Percentiles rank a stretch among this genome's conserved stretches.
Conservation (phyloP, 2,888 invertebrate genomes). For the Lithophane semibrunnea region DNA sequence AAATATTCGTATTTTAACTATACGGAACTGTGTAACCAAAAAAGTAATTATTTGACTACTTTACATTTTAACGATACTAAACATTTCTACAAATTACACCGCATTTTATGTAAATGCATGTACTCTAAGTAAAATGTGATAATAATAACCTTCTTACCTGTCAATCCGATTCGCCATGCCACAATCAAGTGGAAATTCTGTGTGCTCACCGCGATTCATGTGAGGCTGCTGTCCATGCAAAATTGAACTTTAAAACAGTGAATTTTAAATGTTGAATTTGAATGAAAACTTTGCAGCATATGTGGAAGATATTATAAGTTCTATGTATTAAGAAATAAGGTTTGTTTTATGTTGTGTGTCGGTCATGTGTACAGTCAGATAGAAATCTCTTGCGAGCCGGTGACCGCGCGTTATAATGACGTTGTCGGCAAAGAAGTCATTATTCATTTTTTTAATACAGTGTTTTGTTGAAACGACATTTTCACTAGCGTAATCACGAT, state of each 20-base stretch:
- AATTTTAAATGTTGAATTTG: slow-evolving; percentile 74
- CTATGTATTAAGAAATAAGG: slow-evolving; percentile 65
- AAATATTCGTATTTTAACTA: slow-evolving; percentile 5
- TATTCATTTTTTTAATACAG: slow-evolving; percentile 90
- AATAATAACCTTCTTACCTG: slow-evolving; percentile 89
- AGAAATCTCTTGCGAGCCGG: slow-evolving; percentile 84
- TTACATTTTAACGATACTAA: slow-evolving; percentile 65
- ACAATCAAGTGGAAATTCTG: slow-evolving; percentile 84
- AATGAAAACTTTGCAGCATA: slow-evolving; percentile 54
- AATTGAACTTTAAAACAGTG: slow-evolving; percentile 69
- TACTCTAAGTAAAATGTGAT: slow-evolving; percentile 87
- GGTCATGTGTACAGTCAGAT: slow-evolving; percentile 74
- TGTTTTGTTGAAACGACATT: slow-evolving; percentile 90
- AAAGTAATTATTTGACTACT: slow-evolving; percentile 61
- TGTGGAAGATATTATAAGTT: slow-evolving; percentile 59
- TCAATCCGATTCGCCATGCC: slow-evolving; percentile 88
- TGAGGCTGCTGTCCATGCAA: slow-evolving; percentile 65
- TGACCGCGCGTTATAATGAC: slow-evolving; percentile 87
- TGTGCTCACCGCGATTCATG: slow-evolving; percentile 73
- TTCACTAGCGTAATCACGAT: slow-evolving; percentile 89
- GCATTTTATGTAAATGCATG: slow-evolving; percentile 81
- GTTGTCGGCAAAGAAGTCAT: slow-evolving; percentile 89
- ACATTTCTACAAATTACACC: slow-evolving; percentile 79
- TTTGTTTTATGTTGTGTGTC: slow-evolving; percentile 63
- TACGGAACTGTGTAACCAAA: slow-evolving; percentile 43